A percentile compares a stretch with the other conserved stretches of the same genome.
phyloP scores from a whole-genome alignment of 2,888 invertebrate species.

The Crossocerus cetratus region DNA sequence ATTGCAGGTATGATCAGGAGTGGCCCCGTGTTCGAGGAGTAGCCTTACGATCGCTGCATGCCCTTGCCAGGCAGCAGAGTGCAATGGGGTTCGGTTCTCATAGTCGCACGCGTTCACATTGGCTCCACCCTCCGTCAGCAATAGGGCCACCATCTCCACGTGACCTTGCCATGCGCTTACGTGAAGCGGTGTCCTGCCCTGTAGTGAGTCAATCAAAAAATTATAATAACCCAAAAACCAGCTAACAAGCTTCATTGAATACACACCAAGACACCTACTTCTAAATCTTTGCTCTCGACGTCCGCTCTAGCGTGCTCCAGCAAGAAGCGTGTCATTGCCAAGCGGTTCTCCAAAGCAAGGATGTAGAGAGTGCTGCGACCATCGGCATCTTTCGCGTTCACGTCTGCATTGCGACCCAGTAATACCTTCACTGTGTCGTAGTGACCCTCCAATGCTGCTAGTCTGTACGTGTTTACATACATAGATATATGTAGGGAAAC shows the following conservation, averaged over 20 bases:
- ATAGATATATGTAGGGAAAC: not conserved
- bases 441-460: slow-evolving; percentile 91
- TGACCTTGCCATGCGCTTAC: slow-evolving; percentile 97
- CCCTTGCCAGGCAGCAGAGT: slow-evolving; percentile 98
- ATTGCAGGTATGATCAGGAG: slow-evolving; percentile 93
- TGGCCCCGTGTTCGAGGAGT: slow-evolving; percentile 88
- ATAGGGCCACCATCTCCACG: slow-evolving; percentile 91
- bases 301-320: slow-evolving; percentile 87
- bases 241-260: not conserved
- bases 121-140: slow-evolving; percentile 90
- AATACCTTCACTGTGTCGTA: slow-evolving; percentile 87
- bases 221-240: not conserved
- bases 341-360: slow-evolving; percentile 90
- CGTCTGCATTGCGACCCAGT: slow-evolving; percentile 86
- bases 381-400: slow-evolving; percentile 94
- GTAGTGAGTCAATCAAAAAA: slow-evolving; percentile 23
- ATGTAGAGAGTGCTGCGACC: slow-evolving; percentile 95
- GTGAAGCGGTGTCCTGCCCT: slow-evolving; percentile 93
- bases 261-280: slow-evolving; percentile 78
- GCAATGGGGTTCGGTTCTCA: slow-evolving; percentile 92
- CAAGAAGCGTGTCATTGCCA: slow-evolving; percentile 90
- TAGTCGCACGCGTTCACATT: slow-evolving; percentile 92
- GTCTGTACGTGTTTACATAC: slow-evolving; percentile 73
- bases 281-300: slow-evolving; percentile 92
- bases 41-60: slow-evolving; percentile 90